Conservation (phyloP, 1,140 invertebrate species). For the Zaprionus ghesquierei region DNA sequence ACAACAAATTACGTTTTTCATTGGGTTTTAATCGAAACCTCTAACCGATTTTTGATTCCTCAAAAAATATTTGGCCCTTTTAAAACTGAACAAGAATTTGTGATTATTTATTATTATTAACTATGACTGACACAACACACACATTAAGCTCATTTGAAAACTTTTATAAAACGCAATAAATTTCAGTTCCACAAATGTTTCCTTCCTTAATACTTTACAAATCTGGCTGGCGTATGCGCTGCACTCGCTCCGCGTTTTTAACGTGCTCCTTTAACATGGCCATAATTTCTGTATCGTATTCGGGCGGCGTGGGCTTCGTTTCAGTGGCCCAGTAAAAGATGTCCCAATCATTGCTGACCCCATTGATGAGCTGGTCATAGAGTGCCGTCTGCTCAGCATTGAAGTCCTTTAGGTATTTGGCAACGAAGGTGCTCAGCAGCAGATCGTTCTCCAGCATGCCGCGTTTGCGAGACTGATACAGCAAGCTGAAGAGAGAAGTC, state of each 20-base stretch:
- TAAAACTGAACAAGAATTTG: conserved; percentile 3
- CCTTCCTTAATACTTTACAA: conserved; percentile 29
- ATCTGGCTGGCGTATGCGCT: conserved; percentile 88
- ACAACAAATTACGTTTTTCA: neutral
- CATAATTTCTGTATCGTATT: conserved; percentile 96
- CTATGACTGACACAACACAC: neutral
- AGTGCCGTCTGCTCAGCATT: conserved; percentile 88
- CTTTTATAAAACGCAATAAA: neutral
- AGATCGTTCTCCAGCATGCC: conserved; percentile 99
- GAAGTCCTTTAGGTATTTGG: conserved; percentile 90
- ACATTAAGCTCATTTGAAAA: neutral
- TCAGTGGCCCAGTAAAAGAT: conserved; percentile 97
- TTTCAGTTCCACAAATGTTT: neutral
- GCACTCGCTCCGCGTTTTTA: conserved; percentile 88
- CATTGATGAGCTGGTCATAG: conserved; percentile 96
- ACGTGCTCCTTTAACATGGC: conserved; percentile 92
- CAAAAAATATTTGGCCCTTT: neutral
- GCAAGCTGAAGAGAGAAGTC: conserved; percentile 85
- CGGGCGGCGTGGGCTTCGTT: conserved; percentile 90
- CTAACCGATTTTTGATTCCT: neutral
- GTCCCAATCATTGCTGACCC: conserved; percentile 98
- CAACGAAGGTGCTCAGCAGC: conserved; percentile 96
- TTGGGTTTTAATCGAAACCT: neutral
- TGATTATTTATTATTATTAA: neutral
- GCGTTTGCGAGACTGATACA: conserved; percentile 98